Conservation (phyloP, 1,140 invertebrate genomes). For the Penaeus vannamei region DNA sequence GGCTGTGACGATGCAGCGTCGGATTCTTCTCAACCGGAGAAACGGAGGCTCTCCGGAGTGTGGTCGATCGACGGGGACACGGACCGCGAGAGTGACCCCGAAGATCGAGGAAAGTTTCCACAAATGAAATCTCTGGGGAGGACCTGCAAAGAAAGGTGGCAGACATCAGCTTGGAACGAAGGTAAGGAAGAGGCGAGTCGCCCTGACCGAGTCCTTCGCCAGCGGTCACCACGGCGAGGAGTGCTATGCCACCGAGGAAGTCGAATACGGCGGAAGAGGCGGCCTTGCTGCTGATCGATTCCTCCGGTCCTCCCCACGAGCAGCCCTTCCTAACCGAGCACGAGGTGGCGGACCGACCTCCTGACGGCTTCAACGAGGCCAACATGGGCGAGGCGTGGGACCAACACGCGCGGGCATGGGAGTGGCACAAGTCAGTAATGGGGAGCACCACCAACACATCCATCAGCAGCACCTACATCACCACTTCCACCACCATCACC, state of each 20-base stretch:
- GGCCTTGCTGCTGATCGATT: no score
- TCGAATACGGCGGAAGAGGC: no score
- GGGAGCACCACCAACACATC: conserved; percentile 42
- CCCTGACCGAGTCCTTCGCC: no score
- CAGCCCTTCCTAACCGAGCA: no score
- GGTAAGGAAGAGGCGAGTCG: no score
- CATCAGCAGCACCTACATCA: conserved; percentile 44
- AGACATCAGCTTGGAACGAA: no score
- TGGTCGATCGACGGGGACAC: conserved; percentile 28
- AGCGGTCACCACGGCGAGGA: no score
- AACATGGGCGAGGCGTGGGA: background rate
- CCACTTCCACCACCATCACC: conserved; percentile 36
- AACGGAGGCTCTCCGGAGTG: conserved; percentile 32
- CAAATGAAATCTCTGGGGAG: background rate
- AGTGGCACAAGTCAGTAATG: conserved; percentile 37
- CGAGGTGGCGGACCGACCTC: no score
- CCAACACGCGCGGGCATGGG: conserved; percentile 19
- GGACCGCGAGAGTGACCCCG: conserved; percentile 23
- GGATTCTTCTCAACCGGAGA: background rate
- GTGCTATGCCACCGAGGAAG: no score
- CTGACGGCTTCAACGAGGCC: no score
- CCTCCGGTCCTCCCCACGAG: no score
- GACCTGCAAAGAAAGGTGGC: no score
- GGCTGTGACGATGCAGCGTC: background rate
- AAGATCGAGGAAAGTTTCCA: conserved; percentile 1